Evolutionary conservation across 2,797 vertebrate species (phyloP).

Genomic region (Gymnothorax javanicus): DNA sequence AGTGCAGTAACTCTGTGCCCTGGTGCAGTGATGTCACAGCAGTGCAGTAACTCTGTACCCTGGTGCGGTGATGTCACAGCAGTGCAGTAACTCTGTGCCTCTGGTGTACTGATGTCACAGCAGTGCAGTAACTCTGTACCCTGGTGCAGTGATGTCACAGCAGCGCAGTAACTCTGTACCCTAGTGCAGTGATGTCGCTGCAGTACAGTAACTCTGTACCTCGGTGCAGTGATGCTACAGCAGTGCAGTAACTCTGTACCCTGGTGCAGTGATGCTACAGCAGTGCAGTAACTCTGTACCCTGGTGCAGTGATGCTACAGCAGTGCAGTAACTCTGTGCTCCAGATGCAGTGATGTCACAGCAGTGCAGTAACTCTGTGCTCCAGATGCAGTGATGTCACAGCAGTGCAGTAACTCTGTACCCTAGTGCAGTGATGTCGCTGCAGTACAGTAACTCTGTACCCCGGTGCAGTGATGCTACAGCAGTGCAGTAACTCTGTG

Average conservation of each 20-base stretch:
- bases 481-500: background rate
- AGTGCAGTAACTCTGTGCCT: background rate
- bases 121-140: no score
- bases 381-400: no score
- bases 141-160: no score
- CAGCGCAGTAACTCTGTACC: no score
- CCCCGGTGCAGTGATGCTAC: background rate
- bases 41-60: background rate
- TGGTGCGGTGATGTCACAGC: background rate
- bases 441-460: no score
- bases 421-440: no score
- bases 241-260: background rate
- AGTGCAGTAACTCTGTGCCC: background rate
- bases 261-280: background rate
- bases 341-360: no score
- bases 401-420: no score
- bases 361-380: no score
- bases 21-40: background rate
- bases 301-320: background rate
- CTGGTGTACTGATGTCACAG: background rate
- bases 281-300: background rate
- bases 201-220: no score
- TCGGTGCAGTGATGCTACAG: no score
- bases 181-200: no score
- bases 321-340: background rate